These are phyloP conservation scores for Cyanistes caeruleus DNA, from an alignment of 2,113 vertebrate genomes.

Conservation along the genomic window DNA sequence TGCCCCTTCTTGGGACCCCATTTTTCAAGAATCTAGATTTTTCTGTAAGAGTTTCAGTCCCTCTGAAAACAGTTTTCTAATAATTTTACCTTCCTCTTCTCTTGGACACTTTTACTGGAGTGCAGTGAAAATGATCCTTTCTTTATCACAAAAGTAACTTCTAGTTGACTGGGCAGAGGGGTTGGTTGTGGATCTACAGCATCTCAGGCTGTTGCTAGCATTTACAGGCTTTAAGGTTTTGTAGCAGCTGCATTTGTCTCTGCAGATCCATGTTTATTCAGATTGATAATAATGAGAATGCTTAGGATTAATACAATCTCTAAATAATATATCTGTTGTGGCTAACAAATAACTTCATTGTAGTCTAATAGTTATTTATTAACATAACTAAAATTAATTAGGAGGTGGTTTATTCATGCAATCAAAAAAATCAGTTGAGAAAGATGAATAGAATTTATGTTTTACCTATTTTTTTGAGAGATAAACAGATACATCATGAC, in stretches of 20 bases:
- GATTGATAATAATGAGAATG: conserved; percentile 24
- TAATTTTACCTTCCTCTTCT: not conserved
- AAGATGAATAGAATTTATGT: conserved; percentile 50
- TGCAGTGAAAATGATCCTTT: not conserved
- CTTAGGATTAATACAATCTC: conserved; percentile 28
- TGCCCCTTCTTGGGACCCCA: fast-evolving
- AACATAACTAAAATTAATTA: conserved; percentile 54
- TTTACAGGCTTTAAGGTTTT: not conserved
- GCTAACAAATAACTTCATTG: conserved; percentile 30
- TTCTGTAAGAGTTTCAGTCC: not conserved
- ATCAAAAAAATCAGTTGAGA: not conserved
- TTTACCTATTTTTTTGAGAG: not conserved
- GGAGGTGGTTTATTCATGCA: not conserved
- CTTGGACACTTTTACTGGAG: not conserved
- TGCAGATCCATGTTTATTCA: not conserved
- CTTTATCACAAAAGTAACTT: not conserved
- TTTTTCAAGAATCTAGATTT: not conserved
- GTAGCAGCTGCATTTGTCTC: not conserved
- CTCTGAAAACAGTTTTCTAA: not conserved
- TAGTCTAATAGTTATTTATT: conserved; percentile 48
- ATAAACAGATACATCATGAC: conserved; percentile 47
- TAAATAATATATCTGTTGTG: conserved; percentile 40
- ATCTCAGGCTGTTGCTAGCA: not conserved
- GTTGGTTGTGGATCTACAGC: not conserved
- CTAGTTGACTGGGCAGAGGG: not conserved